A percentile compares a stretch with the other conserved stretches of the same genome.
phyloP scores from a whole-genome alignment of 2,113 vertebrate genomes.

The Ameiurus melas region DNA sequence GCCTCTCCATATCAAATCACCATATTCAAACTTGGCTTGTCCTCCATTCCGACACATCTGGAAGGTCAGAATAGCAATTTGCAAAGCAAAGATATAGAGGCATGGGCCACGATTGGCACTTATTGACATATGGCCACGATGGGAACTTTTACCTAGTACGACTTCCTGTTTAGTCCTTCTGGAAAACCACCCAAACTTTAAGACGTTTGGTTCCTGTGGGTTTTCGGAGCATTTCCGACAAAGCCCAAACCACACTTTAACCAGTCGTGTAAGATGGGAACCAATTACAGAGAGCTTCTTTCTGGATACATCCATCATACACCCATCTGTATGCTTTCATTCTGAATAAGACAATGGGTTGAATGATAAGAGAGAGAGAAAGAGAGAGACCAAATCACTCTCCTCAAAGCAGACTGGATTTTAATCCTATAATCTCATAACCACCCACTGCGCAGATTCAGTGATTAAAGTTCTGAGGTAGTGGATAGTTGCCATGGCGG shows the following conservation, averaged over 20 bases:
- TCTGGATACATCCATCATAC: not conserved
- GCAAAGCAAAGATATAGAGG: not conserved
- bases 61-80: not conserved
- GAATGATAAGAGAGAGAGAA: not conserved
- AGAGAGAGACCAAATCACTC: not conserved
- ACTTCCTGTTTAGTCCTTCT: not conserved
- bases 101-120: not conserved
- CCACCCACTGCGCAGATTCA: constrained; percentile 66
- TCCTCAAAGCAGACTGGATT: constrained; percentile 66
- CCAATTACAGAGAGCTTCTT: not conserved
- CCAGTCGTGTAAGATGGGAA: not conserved
- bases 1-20: not conserved
- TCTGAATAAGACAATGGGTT: not conserved
- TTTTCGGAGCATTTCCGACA: not conserved
- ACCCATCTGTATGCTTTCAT: not conserved
- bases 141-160: not conserved
- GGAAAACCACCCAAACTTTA: not conserved
- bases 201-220: not conserved
- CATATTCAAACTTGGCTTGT: not conserved
- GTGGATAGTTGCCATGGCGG: constrained; percentile 67
- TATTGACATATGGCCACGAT: not conserved
- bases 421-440: constrained; percentile 71
- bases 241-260: not conserved
- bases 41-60: constrained; percentile 3
- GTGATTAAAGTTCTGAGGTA: constrained; percentile 67